Percentiles rank a stretch among this genome's conserved stretches.
These are phyloP conservation scores for Nephrocerus scutellatus DNA, from an alignment of 2,888 invertebrate genomes.

Conservation along the genomic window DNA sequence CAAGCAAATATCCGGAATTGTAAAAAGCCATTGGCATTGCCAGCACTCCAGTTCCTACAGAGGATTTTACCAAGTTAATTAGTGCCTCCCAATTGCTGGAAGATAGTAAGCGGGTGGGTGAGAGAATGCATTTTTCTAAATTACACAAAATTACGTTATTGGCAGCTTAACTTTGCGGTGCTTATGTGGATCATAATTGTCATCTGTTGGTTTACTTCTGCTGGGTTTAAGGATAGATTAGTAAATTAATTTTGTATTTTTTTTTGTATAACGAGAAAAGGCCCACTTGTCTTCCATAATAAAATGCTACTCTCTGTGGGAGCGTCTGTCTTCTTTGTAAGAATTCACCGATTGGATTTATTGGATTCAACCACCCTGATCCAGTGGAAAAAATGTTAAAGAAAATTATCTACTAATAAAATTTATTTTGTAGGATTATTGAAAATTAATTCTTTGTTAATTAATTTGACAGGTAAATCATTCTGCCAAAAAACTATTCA, in stretches of 20 bases:
- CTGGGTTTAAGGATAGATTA: neutral
- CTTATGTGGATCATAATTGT: constrained; percentile 23
- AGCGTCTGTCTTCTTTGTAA: too few relatives aligned
- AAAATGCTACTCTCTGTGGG: too few relatives aligned
- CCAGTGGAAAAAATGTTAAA: too few relatives aligned
- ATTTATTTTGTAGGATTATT: too few relatives aligned
- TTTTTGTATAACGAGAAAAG: neutral
- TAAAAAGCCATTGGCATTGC: constrained; percentile 92
- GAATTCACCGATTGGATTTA: too few relatives aligned
- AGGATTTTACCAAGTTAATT: constrained; percentile 81
- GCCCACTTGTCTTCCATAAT: constrained; percentile 2
- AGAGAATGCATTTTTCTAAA: too few relatives aligned
- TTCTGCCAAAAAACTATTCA: too few relatives aligned
- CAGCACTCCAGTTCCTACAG: constrained; percentile 86
- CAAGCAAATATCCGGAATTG: constrained; percentile 74
- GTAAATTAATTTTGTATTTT: constrained; percentile 2
- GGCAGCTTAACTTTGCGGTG: constrained; percentile 12
- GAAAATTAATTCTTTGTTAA: too few relatives aligned
- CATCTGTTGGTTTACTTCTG: constrained; percentile 16
- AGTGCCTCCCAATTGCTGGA: constrained; percentile 56
- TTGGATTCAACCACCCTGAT: too few relatives aligned
- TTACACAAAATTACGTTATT: constrained; percentile 25
- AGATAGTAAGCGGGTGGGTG: too few relatives aligned
- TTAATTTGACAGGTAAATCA: too few relatives aligned
- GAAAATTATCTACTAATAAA: too few relatives aligned